Evolutionary conservation across 2,888 invertebrate genomes (phyloP), one percentile per base, ranked within the genome.

Genomic region (Nymphalis c-album): DNA sequence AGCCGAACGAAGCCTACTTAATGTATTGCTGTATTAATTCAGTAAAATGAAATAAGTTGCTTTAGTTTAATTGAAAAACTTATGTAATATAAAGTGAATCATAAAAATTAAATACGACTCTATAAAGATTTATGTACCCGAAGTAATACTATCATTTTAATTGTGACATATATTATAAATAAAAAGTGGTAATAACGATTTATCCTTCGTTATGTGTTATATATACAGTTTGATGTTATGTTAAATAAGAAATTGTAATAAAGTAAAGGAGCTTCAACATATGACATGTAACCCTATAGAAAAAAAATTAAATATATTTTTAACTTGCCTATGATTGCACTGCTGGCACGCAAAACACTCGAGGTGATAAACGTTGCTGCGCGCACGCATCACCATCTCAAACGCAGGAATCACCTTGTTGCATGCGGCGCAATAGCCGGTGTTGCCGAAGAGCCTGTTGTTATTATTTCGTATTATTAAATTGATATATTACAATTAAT

Each of bases 261-360:
- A 31, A 31, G 6, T 31, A 40, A 40, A 13, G 40, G 3, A 13
- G 1, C 35, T 40, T 40, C 8, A 40, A 40, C 10, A 40, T 40
- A 40, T 40, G 7, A 35, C 10, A 35, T 35, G 35, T 35, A 40
- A 40, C 10, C 1, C 31, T 13, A n/a, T 26, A 60, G 13, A 45
- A 3, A 20, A 17, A 7, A 17, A 8, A 7, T 35, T 47, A 6
- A 26, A 22, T 46, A 18, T 20, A 4, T 13, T 60, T 10, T 60
- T 22, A 50, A 82, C 94, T 93, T 83, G 98, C 98, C 98, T 97
- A 93, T 99, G 98, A 90, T 98, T 98, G 91, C 99, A 99, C 89
- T 98, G 98, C 84, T 99, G 98, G 85, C 99, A 99, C 63, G 98
- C 98, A 88, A 99, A 99, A 90, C 99, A 99, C 90, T 99, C 98